Evolutionary conservation across 2,888 invertebrate species (phyloP).

Genomic region (Pelosia muscerda): DNA sequence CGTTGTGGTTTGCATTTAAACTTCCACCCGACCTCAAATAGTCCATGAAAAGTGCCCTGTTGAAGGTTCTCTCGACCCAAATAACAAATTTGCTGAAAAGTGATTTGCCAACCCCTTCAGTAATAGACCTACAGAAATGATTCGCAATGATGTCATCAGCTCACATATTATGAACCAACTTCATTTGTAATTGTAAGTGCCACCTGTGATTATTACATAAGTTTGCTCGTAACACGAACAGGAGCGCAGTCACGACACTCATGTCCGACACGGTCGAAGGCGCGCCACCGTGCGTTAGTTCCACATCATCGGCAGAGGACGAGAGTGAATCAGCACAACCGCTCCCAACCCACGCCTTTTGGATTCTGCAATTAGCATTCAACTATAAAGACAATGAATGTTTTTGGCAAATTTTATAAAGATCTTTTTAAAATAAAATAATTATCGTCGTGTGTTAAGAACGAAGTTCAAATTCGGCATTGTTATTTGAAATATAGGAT

Average conservation of each 20-base stretch:
- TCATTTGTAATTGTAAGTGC: constrained; percentile 35
- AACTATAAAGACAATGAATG: constrained; percentile 30
- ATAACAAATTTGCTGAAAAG: background rate
- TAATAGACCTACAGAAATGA: background rate
- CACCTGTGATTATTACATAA: constrained; percentile 48
- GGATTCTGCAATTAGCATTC: constrained; percentile 45
- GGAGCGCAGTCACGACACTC: constrained; percentile 69
- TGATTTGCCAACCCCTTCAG: too few relatives aligned
- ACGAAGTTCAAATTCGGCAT: background rate
- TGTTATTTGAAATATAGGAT: background rate
- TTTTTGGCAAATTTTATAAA: background rate
- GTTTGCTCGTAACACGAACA: constrained; percentile 44
- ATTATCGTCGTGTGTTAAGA: background rate
- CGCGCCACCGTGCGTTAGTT: constrained; percentile 67
- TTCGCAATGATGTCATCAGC: background rate
- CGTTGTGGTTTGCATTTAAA: too few relatives aligned
- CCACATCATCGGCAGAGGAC: constrained; percentile 72
- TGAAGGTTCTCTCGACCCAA: background rate
- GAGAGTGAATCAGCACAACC: constrained; percentile 75
- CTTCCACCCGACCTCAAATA: too few relatives aligned
- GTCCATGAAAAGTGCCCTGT: background rate
- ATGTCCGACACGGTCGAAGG: constrained; percentile 63
- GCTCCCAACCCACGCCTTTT: constrained; percentile 58
- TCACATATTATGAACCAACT: constrained; percentile 19
- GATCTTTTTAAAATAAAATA: background rate